A percentile compares a stretch with the other conserved stretches of the same genome.
phyloP scores from a whole-genome alignment of 1,140 invertebrate species.

The Odontomachus brunneus region DNA sequence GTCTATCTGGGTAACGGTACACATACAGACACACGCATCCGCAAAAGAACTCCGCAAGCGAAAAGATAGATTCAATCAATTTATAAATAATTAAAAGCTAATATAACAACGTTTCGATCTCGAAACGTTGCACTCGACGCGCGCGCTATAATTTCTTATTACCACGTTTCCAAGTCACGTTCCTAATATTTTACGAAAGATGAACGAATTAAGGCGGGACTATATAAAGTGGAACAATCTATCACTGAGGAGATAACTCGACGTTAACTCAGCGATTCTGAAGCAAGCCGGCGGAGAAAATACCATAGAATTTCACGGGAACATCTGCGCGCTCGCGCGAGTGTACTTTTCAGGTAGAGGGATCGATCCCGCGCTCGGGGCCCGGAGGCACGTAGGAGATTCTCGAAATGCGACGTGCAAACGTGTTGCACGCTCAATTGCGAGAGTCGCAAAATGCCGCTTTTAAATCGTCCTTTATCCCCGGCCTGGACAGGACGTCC shows the following conservation, averaged over 20 bases:
- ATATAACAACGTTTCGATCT: slow-evolving; percentile 1
- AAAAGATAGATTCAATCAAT: too few relatives aligned
- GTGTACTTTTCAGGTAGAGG: slow-evolving; percentile 36
- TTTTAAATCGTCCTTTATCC: slow-evolving; percentile 21
- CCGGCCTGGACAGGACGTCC: slow-evolving; percentile 66
- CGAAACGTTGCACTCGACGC: slow-evolving; percentile 13
- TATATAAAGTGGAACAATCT: slow-evolving; percentile 30
- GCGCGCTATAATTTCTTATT: slow-evolving; percentile 47
- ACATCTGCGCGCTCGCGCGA: slow-evolving; percentile 48
- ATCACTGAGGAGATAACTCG: slow-evolving; percentile 38
- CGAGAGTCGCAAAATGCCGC: slow-evolving; percentile 41
- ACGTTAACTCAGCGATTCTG: slow-evolving; percentile 48
- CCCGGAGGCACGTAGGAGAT: slow-evolving; percentile 2
- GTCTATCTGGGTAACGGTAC: too few relatives aligned
- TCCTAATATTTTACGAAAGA: slow-evolving; percentile 35
- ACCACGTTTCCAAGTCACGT: slow-evolving; percentile 50
- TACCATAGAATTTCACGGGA: slow-evolving; percentile 19
- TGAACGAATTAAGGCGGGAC: slow-evolving; percentile 9
- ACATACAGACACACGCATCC: too few relatives aligned
- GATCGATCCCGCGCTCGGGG: not conserved
- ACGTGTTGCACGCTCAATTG: slow-evolving; percentile 43
- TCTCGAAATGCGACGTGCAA: slow-evolving; percentile 37
- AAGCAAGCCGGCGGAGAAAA: not conserved
- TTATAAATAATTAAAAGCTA: slow-evolving; percentile 20
- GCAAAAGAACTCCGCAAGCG: too few relatives aligned